phyloP scores from a whole-genome alignment of 2,888 invertebrate genomes.

The Smittia aterrima region DNA sequence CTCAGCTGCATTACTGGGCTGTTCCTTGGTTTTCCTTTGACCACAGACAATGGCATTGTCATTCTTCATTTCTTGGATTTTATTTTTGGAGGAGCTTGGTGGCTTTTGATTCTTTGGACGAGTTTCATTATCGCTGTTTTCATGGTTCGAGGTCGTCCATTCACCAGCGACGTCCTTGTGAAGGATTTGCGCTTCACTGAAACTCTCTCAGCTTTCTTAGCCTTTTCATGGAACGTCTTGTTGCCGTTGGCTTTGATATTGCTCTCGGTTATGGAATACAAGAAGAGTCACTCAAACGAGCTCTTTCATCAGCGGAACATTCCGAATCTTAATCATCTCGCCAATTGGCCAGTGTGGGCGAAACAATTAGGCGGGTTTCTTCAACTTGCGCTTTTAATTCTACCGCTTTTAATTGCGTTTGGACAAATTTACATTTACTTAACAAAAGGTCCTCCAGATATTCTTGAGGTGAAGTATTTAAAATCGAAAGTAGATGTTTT shows the following conservation, averaged over 20 bases:
- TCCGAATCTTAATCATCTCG: conserved; percentile 52
- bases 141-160: conserved; percentile 81
- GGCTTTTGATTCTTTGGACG: conserved; percentile 76
- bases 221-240: conserved; percentile 85
- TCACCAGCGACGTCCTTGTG: conserved; percentile 62
- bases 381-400: conserved; percentile 74
- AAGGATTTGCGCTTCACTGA: conserved; percentile 54
- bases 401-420: conserved; percentile 61
- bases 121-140: conserved; percentile 79
- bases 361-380: conserved; percentile 72
- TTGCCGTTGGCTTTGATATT: conserved; percentile 80
- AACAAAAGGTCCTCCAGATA: conserved; percentile 79
- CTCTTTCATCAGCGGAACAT: conserved; percentile 65
- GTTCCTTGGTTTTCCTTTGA: conserved; percentile 78
- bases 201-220: conserved; percentile 64
- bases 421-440: conserved; percentile 72
- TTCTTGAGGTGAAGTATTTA: conserved; percentile 72
- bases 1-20: conserved; percentile 79
- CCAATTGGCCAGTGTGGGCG: conserved; percentile 70
- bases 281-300: conserved; percentile 65
- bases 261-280: conserved; percentile 67
- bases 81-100: conserved; percentile 81
- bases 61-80: conserved; percentile 84
- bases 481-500: background rate
- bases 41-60: conserved; percentile 80